Evolutionary conservation across 2,113 vertebrate genomes (phyloP), one percentile per base, ranked within the genome.

Genomic region (Syngnathus scovelli): DNA sequence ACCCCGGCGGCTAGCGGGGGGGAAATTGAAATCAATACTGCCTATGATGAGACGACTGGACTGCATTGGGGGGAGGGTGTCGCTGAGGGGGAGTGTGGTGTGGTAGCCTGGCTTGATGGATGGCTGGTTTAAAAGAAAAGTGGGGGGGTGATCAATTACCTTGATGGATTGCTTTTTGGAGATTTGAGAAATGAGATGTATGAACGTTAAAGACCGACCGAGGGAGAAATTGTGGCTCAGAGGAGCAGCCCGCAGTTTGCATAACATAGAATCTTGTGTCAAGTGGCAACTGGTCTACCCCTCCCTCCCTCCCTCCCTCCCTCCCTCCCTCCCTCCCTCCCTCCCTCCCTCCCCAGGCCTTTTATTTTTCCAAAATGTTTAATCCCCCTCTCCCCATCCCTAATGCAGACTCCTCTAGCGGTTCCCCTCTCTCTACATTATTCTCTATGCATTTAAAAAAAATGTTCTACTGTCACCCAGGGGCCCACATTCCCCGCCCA

Each of bases 361-460:
- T 88, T 87, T 83, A 80, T 83, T 87, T 83, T 86, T 72, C 55
- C n/a, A 82, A 83, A 86, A 84, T 86, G 62, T 89, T 89, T 90
- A 89, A 88, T 87, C 81, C 82, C 74, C 63, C 69, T 74, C 70
- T 70, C 73, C 63, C 71, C 70, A 63, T 54, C 52, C 38, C 37
- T 21, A 66, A 39, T 68, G 37, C 72, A 76, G 49, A 59, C 76
- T 74, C 72, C 68, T 78, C 80, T 21, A 82, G 77, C 81, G 52
- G 70, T 71, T 68, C 78, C 69, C 81, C 41, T 67, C 77, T 67
- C 51, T 75, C 71, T 55, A 82, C 79, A 85, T 89, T 89, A 90
- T 88, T 86, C 87, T 85, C 86, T 75, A 67, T 85, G 86, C 86
- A 89, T 90, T 88, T 89, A 79, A 85, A 88, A 83, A 83, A 86